These are phyloP conservation scores for Drosophila kohkoa DNA, from an alignment of 1,140 invertebrate genomes.

Conservation along the genomic window DNA sequence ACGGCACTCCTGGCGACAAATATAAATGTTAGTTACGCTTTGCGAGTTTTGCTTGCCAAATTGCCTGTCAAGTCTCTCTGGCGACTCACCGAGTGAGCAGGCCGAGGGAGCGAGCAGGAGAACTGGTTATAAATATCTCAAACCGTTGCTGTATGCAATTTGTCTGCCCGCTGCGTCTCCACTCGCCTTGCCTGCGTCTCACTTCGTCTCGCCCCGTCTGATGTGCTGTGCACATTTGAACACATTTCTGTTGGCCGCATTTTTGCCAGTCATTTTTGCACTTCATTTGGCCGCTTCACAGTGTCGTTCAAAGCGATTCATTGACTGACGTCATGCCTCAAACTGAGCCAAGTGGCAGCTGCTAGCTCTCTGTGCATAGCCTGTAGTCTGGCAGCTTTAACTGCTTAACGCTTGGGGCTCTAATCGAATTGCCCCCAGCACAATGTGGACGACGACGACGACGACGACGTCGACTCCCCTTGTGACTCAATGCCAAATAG, in stretches of 20 bases:
- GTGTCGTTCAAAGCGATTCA: conserved; percentile 44
- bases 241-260: conserved; percentile 47
- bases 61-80: conserved; percentile 62
- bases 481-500: conserved; percentile 77
- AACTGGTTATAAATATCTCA: conserved; percentile 57
- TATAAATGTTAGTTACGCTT: conserved; percentile 70
- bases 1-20: conserved; percentile 67
- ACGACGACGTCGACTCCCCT: conserved; percentile 24
- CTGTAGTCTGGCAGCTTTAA: conserved; percentile 45
- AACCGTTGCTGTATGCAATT: conserved; percentile 53
- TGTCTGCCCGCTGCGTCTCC: conserved; percentile 43
- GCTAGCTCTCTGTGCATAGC: conserved; percentile 10
- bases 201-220: neutral
- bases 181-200: conserved; percentile 4
- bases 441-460: too few species aligned
- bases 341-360: conserved; percentile 25
- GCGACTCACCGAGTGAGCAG: conserved; percentile 6
- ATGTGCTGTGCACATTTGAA: neutral
- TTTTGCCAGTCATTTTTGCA: conserved; percentile 58
- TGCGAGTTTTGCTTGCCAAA: conserved; percentile 63
- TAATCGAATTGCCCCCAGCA: conserved; percentile 67
- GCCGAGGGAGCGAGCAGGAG: neutral
- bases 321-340: conserved; percentile 52
- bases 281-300: conserved; percentile 51
- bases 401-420: conserved; percentile 71